Evolutionary conservation across 2,888 invertebrate species (phyloP), one percentile per base, ranked within the genome.

Genomic region (Globia sparganii): DNA sequence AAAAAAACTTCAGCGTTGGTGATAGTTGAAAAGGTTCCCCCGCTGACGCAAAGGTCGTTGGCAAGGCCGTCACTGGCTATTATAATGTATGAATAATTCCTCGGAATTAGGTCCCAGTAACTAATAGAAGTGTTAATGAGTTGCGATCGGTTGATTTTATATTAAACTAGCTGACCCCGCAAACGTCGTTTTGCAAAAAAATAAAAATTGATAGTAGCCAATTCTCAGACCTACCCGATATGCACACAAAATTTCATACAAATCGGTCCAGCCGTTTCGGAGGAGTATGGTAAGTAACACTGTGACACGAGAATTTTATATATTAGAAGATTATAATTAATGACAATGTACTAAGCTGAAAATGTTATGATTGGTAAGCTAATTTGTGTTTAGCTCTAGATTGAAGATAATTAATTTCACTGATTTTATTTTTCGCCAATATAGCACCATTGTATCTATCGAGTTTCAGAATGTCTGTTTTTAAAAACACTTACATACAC

Each of bases 21-120:
- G 92, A 94, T 91, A 93, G 93, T 94, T 90, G 87, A 90, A 92
- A 91, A 91, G 90, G 91, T 91, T 91, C 88, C 86, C 84, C 80
- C 75, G 84, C 87, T 91, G 91, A 90, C 88, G 88, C 85, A 92
- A 91, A 95, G 95, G 95, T 89, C 93, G 92, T 88, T 86, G 28
- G 88, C 93, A 94, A 94, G 94, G 94, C 85, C 89, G 91, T 82
- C 21, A 9, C 85, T 71, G 40, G 64, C 74, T 61, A 34, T 46
- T 37, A 43, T 78, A 79, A 78, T 81, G 75, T 78, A 70, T 80
- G 71, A 85, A 85, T 87, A 85, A 85, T 88, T 75, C 67, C 53
- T 40, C 58, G 70, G 70, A 85, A 85, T 67, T 66, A 58, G 65
- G 73, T 78, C 58, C 43, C 46, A 64, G 13, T n/a, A 49, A 34